Base-by-base conservation (phyloP, 2,888 invertebrate genomes). In the Nephrotoma guestfalica region DNA sequence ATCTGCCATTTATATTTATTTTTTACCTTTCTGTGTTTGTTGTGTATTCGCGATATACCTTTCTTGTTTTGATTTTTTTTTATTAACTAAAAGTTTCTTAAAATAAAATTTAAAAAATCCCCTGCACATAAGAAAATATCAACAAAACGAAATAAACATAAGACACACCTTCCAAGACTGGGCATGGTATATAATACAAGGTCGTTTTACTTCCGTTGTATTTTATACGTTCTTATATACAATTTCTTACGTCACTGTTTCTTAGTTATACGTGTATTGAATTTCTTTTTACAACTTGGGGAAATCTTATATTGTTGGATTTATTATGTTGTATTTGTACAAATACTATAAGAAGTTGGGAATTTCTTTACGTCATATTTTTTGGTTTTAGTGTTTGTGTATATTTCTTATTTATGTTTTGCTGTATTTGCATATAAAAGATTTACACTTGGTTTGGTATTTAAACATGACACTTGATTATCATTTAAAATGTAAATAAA, bases 181-280 rank as follows among this genome's bases (percentile, higher is more conserved):
- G 9, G 71, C 51, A 51, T 51, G 51, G 51, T 71, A 71, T 71
- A 71, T 71, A 71, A 71, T 9, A 43, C 85, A 85, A 85, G 85
- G 85, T 85, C 85, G 85, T 85, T 43, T 85, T 85, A 40, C 43
- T 85, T 85, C 85, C 85, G 45, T 85, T 84, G n/a, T 84, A 15
- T 71, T 6, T 11, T 84, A 41, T 30, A 30, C 30, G 30, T 30
- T 30, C 30, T 7, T 71, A 30, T 71, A 71, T 6, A 57, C 51
- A 7, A 57, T 71, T 85, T 85, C 85, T 85, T 85, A 85, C 85
- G 85, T 85, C 85, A 85, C n/a, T 43, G 18, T 7, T 43, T 43
- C 43, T 85, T 43, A 41, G 41, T 41, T 83, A 41, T 84, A 11
- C 45, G 30, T 71, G 71, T 71, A 71, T 71, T 71, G 9, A 71